These are phyloP conservation scores for Chaetogeoica ovagalla DNA, from an alignment of 2,888 invertebrate species.

Conservation along the genomic window DNA sequence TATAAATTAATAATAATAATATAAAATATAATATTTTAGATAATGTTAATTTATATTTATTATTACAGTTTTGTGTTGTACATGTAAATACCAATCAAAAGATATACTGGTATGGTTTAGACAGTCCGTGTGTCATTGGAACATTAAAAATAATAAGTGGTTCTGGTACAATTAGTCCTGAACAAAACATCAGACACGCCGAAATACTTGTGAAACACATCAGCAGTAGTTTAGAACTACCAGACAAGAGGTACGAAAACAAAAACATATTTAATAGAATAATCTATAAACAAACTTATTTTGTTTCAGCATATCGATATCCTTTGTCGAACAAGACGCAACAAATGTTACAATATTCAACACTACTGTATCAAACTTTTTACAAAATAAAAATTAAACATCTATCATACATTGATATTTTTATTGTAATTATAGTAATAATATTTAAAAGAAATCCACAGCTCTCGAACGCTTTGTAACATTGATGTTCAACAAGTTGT, in stretches of 20 bases:
- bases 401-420: neutral
- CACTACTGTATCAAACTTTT: slow-evolving; percentile 43
- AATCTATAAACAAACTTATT: slow-evolving; percentile 9
- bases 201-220: slow-evolving; percentile 31
- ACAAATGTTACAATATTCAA: slow-evolving; percentile 39
- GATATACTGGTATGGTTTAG: slow-evolving; percentile 39
- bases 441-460: slow-evolving; percentile 73
- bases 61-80: slow-evolving; percentile 40
- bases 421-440: neutral
- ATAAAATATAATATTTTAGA: neutral
- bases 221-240: slow-evolving; percentile 15
- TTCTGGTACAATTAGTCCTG: slow-evolving; percentile 28
- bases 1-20: neutral
- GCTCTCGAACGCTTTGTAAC: slow-evolving; percentile 75
- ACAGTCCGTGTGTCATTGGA: slow-evolving; percentile 26
- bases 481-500: slow-evolving; percentile 80
- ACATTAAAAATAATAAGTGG: slow-evolving; percentile 26
- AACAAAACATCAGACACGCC: slow-evolving; percentile 39
- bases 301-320: slow-evolving; percentile 47
- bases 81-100: slow-evolving; percentile 28
- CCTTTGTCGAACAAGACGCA: slow-evolving; percentile 38
- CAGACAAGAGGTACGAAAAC: slow-evolving; percentile 21
- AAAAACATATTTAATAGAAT: neutral
- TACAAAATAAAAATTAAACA: slow-evolving; percentile 39
- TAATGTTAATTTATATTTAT: neutral